These are phyloP conservation scores for Drosophila hamatofila DNA, from an alignment of 2,888 invertebrate genomes.

Conservation along the genomic window DNA sequence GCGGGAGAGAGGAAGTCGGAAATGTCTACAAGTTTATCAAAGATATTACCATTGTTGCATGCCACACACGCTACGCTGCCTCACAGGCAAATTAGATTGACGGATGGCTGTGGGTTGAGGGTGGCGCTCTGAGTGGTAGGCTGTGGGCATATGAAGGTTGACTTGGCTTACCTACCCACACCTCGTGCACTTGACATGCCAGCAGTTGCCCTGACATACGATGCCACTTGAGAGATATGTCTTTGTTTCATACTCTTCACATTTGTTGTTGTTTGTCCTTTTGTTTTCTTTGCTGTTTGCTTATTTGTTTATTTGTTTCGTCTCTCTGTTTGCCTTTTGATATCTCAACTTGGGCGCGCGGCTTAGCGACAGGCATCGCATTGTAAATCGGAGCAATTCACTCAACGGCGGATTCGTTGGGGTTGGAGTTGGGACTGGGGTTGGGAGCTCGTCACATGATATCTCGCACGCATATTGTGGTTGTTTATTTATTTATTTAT, in stretches of 20 bases:
- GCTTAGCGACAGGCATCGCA: constrained; percentile 73
- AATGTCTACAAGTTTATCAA: constrained; percentile 73
- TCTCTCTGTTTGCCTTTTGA: constrained; percentile 70
- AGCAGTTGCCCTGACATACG: constrained; percentile 72
- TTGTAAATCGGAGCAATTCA: constrained; percentile 78
- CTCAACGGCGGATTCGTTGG: constrained; percentile 38
- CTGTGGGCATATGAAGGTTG: constrained; percentile 2
- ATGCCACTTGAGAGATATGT: constrained; percentile 79
- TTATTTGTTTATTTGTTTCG: constrained; percentile 68
- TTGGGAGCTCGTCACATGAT: constrained; percentile 51
- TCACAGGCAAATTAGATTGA: constrained; percentile 74
- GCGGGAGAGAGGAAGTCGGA: constrained; percentile 12
- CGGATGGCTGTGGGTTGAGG: constrained; percentile 48
- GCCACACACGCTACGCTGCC: constrained; percentile 41
- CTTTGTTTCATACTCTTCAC: constrained; percentile 68
- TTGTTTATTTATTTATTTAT: constrained; percentile 76
- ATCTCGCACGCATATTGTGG: constrained; percentile 51
- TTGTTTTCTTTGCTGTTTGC: constrained; percentile 53
- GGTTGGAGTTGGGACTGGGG: background rate
- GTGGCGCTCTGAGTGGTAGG: background rate
- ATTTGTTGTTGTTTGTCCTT: constrained; percentile 23
- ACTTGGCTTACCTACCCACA: constrained; percentile 20
- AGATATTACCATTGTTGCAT: constrained; percentile 41
- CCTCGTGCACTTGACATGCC: constrained; percentile 73
- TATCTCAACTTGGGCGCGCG: constrained; percentile 77